Conservation (phyloP, 2,113 vertebrate genomes). For the Osmerus mordax region DNA sequence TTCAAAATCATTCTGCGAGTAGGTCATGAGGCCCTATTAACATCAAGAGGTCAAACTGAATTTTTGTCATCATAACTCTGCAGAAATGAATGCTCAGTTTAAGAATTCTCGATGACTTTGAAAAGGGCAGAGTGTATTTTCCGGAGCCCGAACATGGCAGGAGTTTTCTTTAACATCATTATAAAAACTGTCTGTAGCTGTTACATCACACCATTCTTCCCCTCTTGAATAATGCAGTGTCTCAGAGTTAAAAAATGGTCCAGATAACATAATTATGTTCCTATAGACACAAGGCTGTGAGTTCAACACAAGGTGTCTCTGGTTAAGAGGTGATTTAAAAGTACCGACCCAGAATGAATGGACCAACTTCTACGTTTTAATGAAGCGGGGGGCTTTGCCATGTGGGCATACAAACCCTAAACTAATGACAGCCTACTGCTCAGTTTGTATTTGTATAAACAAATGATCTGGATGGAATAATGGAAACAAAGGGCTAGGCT, state of each 20-base stretch:
- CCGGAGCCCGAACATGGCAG: not conserved
- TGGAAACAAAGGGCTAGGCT: not conserved
- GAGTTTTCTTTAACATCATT: constrained; percentile 1
- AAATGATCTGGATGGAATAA: not conserved
- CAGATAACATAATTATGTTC: too few relatives aligned
- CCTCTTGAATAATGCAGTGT: constrained; percentile 32
- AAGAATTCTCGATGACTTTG: not conserved
- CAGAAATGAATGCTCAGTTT: not conserved
- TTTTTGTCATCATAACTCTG: constrained; percentile 23
- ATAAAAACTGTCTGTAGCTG: constrained; percentile 11
- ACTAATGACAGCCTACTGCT: too few relatives aligned
- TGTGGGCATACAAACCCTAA: too few relatives aligned
- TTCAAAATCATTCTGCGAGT: constrained; percentile 66
- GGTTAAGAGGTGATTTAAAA: too few relatives aligned
- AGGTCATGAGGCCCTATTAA: constrained; percentile 62
- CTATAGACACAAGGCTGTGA: too few relatives aligned
- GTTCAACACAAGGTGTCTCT: too few relatives aligned
- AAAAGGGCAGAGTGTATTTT: not conserved
- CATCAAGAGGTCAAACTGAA: constrained; percentile 56
- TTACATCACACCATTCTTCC: constrained; percentile 23
- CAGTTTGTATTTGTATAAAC: not conserved
- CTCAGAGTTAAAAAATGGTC: not conserved
- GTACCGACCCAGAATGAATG: too few relatives aligned
- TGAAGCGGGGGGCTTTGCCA: too few relatives aligned
- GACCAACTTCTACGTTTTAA: too few relatives aligned